phyloP scores from a whole-genome alignment of 2,888 invertebrate species.

The Ichneumoninae sp. region DNA sequence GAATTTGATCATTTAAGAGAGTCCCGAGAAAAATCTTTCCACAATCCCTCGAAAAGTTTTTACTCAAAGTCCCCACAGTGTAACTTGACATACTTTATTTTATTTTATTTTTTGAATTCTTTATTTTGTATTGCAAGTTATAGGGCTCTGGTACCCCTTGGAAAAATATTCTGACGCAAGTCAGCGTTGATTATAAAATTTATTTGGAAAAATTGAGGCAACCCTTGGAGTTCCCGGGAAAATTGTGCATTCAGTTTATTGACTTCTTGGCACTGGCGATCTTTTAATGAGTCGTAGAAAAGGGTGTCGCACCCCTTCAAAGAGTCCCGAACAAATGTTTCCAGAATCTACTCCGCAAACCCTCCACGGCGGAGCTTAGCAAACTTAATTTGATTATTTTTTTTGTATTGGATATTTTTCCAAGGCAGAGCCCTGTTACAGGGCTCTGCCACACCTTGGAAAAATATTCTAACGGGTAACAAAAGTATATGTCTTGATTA shows the following conservation, averaged over 20 bases:
- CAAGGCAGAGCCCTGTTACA: conserved; percentile 57
- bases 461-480: background rate
- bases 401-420: conserved; percentile 80
- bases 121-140: conserved; percentile 84
- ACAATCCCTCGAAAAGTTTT: conserved; percentile 70
- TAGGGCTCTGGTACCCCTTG: conserved; percentile 71
- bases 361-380: conserved; percentile 82
- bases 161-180: background rate
- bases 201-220: conserved; percentile 39
- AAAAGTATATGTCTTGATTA: background rate
- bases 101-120: conserved; percentile 80
- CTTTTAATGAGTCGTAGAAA: conserved; percentile 43
- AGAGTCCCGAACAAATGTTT: conserved; percentile 69
- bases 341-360: conserved; percentile 75
- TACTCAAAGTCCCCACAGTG: conserved; percentile 78
- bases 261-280: conserved; percentile 43
- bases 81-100: conserved; percentile 84
- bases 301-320: background rate
- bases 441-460: conserved; percentile 66
- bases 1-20: background rate
- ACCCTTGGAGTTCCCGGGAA: conserved; percentile 23
- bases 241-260: conserved; percentile 20
- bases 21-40: conserved; percentile 69
- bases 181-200: background rate
- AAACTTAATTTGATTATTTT: conserved; percentile 84